Conservation (phyloP, 2,113 vertebrate species). For the Ochotona curzoniae region DNA sequence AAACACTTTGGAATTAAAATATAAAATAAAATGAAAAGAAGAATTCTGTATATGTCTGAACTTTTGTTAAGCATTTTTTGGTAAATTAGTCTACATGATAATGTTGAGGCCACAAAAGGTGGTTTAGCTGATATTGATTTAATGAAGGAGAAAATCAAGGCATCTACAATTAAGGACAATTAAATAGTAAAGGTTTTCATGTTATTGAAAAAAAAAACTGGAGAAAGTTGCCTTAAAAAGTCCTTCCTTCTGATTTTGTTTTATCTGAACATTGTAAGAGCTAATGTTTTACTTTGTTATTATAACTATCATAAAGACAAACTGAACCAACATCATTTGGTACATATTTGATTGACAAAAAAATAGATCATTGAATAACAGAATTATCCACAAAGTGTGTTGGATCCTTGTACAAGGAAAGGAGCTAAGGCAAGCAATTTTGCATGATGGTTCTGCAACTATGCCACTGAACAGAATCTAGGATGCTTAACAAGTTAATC, state of each 20-base stretch:
- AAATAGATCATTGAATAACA: not conserved
- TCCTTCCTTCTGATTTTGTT: conserved; percentile 37
- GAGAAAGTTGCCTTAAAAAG: not conserved
- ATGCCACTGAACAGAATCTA: not conserved
- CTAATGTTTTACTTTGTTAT: not conserved
- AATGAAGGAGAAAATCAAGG: conserved; percentile 27
- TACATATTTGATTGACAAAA: not conserved
- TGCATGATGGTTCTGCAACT: not conserved
- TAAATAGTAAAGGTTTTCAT: conserved; percentile 24
- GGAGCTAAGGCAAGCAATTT: not conserved
- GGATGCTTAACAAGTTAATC: not conserved
- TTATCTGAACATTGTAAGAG: not conserved
- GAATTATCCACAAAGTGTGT: not conserved
- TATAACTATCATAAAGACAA: not conserved
- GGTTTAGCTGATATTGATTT: not conserved
- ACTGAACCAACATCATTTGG: conserved; percentile 10
- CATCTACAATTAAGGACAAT: conserved; percentile 6
- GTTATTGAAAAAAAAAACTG: not conserved
- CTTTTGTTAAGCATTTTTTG: not conserved
- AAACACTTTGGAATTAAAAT: conserved; percentile 38
- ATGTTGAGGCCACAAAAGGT: not conserved
- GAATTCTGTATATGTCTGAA: not conserved
- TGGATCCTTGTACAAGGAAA: not conserved
- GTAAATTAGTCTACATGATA: not conserved
- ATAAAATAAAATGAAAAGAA: not conserved